Base-by-base conservation (phyloP, 2,797 vertebrate species). In the Aeoliscus strigatus region DNA sequence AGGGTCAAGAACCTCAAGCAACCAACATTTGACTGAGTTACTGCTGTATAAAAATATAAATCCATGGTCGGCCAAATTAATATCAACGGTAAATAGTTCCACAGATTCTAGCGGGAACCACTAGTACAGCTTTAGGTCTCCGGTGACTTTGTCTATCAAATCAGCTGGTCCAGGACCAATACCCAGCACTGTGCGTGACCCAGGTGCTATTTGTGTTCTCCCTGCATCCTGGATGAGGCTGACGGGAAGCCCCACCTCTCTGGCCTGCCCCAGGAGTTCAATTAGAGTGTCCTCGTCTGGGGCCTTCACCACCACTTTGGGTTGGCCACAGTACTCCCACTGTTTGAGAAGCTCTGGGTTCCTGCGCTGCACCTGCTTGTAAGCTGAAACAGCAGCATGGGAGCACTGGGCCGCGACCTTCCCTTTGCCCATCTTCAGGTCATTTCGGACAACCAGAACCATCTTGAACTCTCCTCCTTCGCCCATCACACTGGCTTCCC, bases 351-450 rank as follows among this genome's bases (percentile, higher is more conserved):
- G 78, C 4, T 93, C 89, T 0, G 94, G 93, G 54, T 93, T 91
- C 69, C 89, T 89, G 34, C 79, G 87, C 28, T 90, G 90, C 4
- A 90, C 69, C 69, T 98, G 93, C 70, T 93, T 96, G 82, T 94
- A 98, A 8, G 93, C 92, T 0, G 94, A 92, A 0, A 99, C 94
- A 0, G 96, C 94, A 0, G 96, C 96, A 0, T 99, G 96, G 23
- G 92, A 87, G 32, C 96, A 98, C 82, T 99, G 96, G 0, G 94
- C 94, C 0, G 96, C 94, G 0, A 92, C 93, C 69, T 99, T 99
- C 0, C 96, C 96, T 63, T 96, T 97, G 1, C 95, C 94, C 96
- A 98, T 98, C 81, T 97, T 98, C 51, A 99, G 75, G 72, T 98
- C 95, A 0, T 82, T 93, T 23, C 95, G 90, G 39, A 98, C 94